Base-by-base conservation (phyloP, 1,140 invertebrate species). In the Drosophila orena region DNA sequence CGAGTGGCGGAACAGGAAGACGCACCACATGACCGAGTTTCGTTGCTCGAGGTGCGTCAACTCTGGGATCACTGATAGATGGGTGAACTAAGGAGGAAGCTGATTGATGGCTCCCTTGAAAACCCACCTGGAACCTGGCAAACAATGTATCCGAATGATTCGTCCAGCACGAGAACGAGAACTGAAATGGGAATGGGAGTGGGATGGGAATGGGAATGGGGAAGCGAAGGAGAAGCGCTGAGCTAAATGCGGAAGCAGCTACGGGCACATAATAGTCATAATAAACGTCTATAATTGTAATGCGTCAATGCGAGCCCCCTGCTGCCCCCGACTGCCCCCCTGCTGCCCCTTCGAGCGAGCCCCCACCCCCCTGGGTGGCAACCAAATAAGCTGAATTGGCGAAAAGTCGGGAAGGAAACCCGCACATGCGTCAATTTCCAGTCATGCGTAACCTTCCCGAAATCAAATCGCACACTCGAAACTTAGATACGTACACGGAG, bases 241-340 rank as follows among this genome's bases (percentile, higher is more conserved):
- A 70, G 66, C 68, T 47, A 40, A 70, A 70, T 47, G 68, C 68
- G 68, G 68, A 70, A 69, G 64, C 64, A 35, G 43, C 22, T 42
- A 40, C 50, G 47, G 50, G 49, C 42, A 54, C 44, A 65, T 44
- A 68, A 68, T 54, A 54, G 61, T 74, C 58, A 55, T 54, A 74
- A 73, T 54, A 74, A 73, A 62, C 44, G 52, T 74, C 4, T 62
- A 64, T 74, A 74, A 74, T 74, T 74, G 71, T 74, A 74, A 74
- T 74, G 71, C 71, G 35, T 54, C 70, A 61, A 54, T 42, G 30
- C 60, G 5, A 10, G 34, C 11, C 12, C 12, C 44, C 27, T 8
- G 37, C n/a, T 20, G 14, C 24, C 34, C 1, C 12, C 6, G 17
- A 7, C n/a, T 17, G 5, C 12, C 20, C 20, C 8, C 30, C 1